Base-by-base conservation (phyloP, 2,113 vertebrate genomes). In the Eptesicus fuscus region DNA sequence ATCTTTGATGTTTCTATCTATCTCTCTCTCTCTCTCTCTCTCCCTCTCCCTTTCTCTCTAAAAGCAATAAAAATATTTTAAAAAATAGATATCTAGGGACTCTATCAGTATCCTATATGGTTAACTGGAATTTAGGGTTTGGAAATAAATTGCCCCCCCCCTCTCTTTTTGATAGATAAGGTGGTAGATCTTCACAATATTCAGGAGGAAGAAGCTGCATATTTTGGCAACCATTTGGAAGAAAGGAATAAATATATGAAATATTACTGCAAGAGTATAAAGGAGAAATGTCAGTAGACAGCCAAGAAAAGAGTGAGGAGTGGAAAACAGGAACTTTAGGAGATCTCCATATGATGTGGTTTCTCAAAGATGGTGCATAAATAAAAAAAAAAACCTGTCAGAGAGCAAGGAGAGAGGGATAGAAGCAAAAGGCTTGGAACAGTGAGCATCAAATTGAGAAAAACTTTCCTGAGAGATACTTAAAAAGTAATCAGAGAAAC, bases 401-500 rank as follows among this genome's bases (percentile, higher is more conserved):
- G 30, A 40, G 61, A 91, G 28, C 70, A 94, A 90, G 53, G 90
- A 97, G 90, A 83, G 37, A 63, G 14, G 70, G 76, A 22, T 17
- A 49, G 67, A 63, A 88, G 71, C 59, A 73, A 96, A 94, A 70
- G 77, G 5, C 47, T 89, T 94, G 95, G 90, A 96, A 95, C 87
- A 59, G 17, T 93, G 77, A 97, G 95, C 73, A 85, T 82, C 71
- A 92, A 94, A 97, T 47, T 88, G 90, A 95, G 90, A 85, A 9
- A 82, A 97, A 74, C 35, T 93, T 97, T 86, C 88, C 95, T 47
- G 30, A 84, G 92, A 95, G 82, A 94, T 92, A 88, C 84, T 96
- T 96, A 94, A 96, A 95, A 96, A 85, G 49, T 92, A 96, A 97
- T 94, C 94, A 70, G 47, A 96, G 92, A 96, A 96, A 96, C 83